Percentiles rank a stretch among this genome's conserved stretches.
These are phyloP conservation scores for Glareola pratincola DNA, from an alignment of 2,113 vertebrate species.

Conservation along the genomic window DNA sequence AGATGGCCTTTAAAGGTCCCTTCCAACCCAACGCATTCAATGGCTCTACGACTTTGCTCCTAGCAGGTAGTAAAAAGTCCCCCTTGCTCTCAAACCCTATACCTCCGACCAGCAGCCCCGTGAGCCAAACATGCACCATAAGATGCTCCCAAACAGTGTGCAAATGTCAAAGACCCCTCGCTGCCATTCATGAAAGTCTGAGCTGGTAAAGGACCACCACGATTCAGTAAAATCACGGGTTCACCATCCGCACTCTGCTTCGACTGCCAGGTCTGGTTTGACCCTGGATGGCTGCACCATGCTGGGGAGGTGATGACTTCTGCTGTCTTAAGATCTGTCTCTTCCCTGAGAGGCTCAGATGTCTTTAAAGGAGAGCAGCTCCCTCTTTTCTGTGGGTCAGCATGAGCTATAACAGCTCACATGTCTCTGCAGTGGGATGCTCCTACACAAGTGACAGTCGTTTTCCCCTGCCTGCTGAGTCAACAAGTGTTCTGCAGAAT, in stretches of 20 bases:
- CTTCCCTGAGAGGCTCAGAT: not conserved
- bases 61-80: not conserved
- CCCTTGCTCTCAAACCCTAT: not conserved
- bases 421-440: not conserved
- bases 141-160: not conserved
- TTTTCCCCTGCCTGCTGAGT: not conserved
- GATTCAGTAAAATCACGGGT: not conserved
- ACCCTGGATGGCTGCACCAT: not conserved
- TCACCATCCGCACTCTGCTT: not conserved
- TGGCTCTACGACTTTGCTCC: not conserved
- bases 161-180: rapidly evolving
- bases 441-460: rapidly evolving
- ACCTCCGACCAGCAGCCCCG: not conserved
- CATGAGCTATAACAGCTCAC: rapidly evolving
- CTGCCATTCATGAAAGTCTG: not conserved
- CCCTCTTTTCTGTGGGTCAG: not conserved
- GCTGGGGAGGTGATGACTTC: not conserved
- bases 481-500: not conserved
- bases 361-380: not conserved
- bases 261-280: not conserved
- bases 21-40: no score
- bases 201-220: not conserved
- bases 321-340: not conserved
- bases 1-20: no score
- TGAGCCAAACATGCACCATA: rapidly evolving